Conservation (phyloP, 2,888 invertebrate species). For the Sialis lutaria region DNA sequence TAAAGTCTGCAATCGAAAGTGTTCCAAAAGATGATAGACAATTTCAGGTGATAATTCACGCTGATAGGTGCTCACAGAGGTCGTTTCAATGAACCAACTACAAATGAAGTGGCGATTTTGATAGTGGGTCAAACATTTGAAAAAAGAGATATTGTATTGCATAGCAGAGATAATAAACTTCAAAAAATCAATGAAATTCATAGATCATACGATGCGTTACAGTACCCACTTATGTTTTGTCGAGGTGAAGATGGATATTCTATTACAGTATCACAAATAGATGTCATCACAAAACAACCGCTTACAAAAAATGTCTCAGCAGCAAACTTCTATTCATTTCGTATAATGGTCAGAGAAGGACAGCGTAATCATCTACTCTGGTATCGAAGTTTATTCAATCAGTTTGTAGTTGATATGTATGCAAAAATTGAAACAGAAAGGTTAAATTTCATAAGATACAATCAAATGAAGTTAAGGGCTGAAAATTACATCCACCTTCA, state of each 20-base stretch:
- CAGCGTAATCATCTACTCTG: constrained; percentile 5
- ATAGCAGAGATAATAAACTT: not conserved
- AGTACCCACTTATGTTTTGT: constrained; percentile 16
- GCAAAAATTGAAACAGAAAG: constrained; percentile 9
- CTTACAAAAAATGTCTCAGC: constrained; percentile 7
- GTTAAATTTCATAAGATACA: not conserved
- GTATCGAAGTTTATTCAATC: constrained; percentile 12
- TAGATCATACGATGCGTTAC: constrained; percentile 14
- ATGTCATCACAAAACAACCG: constrained; percentile 6
- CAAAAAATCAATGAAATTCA: constrained; percentile 10
- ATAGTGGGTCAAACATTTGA: not conserved
- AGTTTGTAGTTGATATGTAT: constrained; percentile 15
- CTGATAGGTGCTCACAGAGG: not conserved
- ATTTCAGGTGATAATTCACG: not conserved
- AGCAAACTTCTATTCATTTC: constrained; percentile 13
- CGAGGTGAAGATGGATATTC: constrained; percentile 12
- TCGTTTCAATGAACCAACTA: not conserved
- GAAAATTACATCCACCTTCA: constrained; percentile 6
- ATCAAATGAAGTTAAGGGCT: constrained; percentile 6
- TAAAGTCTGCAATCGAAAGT: constrained; percentile 2
- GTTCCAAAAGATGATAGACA: not conserved
- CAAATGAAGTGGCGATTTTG: not conserved
- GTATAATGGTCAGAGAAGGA: too few relatives aligned
- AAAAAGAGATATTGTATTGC: constrained; percentile 1
- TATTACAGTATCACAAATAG: constrained; percentile 7